phyloP scores from a whole-genome alignment of 2,113 vertebrate species.

The Stomatorhinus ivindoensis region DNA sequence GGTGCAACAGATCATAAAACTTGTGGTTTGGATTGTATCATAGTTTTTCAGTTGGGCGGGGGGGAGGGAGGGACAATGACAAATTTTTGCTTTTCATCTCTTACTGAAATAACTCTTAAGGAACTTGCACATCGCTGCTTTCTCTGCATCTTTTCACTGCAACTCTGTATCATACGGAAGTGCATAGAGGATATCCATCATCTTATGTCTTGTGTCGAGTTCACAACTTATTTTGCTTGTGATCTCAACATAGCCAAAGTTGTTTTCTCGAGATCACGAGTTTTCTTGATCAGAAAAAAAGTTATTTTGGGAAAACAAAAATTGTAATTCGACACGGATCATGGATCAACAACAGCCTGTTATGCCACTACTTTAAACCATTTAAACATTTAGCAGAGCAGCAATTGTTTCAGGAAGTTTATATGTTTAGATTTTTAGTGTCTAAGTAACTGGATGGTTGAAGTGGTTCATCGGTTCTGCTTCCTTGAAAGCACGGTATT shows the following conservation, averaged over 20 bases:
- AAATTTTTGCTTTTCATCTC: neutral
- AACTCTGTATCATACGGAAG: neutral
- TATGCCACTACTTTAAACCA: neutral
- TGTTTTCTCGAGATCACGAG: neutral
- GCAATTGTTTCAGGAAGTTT: conserved; percentile 4
- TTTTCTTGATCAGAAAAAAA: neutral
- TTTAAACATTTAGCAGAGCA: neutral
- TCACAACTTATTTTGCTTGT: neutral
- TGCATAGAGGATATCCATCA: neutral
- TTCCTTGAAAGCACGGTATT: neutral
- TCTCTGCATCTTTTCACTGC: neutral
- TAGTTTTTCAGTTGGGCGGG: neutral
- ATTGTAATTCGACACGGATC: neutral
- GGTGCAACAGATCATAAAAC: neutral
- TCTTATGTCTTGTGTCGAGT: neutral
- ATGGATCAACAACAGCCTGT: neutral
- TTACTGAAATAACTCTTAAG: neutral
- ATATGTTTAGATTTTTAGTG: neutral
- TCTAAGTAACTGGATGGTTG: neutral
- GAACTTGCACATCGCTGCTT: neutral
- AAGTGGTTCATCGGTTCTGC: neutral
- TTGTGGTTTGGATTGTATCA: neutral
- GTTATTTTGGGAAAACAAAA: neutral
- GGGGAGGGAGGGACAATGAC: neutral
- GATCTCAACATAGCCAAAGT: neutral